Conservation (phyloP, 1,140 invertebrate species). For the Magallana angulata region DNA sequence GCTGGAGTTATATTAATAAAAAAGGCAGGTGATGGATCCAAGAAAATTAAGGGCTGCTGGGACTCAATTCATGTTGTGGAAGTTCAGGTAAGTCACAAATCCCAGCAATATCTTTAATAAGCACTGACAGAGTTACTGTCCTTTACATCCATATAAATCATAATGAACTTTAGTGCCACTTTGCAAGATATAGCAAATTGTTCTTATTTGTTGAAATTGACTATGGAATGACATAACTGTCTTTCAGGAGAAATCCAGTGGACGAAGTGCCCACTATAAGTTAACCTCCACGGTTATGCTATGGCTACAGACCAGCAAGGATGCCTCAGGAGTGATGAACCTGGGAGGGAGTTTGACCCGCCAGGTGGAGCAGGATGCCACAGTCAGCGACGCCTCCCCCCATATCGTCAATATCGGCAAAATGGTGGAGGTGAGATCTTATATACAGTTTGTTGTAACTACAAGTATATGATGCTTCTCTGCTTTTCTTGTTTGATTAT, state of each 20-base stretch:
- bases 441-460: background rate
- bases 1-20: constrained; percentile 99
- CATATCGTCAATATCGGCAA: constrained; percentile 98
- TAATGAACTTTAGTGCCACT: too few relatives aligned
- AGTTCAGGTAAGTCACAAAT: constrained; percentile 84
- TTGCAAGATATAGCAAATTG: too few relatives aligned
- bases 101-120: too few relatives aligned
- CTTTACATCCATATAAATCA: too few relatives aligned
- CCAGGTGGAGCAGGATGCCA: constrained; percentile 95
- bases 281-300: constrained; percentile 99
- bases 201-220: too few relatives aligned
- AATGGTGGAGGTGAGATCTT: constrained; percentile 82
- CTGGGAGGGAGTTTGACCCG: constrained; percentile 97
- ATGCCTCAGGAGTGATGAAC: constrained; percentile 98
- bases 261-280: constrained; percentile 98
- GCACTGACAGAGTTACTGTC: too few relatives aligned
- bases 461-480: too few relatives aligned
- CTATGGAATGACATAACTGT: background rate
- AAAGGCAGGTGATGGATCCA: constrained; percentile 97
- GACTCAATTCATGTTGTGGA: constrained; percentile 99
- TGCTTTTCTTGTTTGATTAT: too few relatives aligned
- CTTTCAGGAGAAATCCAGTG: constrained; percentile 90
- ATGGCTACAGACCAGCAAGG: constrained; percentile 99
- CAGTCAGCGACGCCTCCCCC: constrained; percentile 93
- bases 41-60: constrained; percentile 99